phyloP scores from a whole-genome alignment of 2,888 invertebrate genomes.

The Drosophila koepferae region DNA sequence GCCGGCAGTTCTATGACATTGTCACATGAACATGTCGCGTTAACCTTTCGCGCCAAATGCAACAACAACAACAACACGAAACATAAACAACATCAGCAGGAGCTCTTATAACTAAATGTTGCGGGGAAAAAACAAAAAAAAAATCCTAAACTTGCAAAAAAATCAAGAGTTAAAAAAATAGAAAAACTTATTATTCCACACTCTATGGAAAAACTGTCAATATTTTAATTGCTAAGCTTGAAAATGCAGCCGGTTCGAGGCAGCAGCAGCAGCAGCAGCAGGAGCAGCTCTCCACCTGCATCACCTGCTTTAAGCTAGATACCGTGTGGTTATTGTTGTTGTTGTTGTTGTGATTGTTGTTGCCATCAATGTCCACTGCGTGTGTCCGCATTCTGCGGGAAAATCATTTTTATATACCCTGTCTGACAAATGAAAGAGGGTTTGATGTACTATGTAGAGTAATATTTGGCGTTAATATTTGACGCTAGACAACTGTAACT shows the following conservation, averaged over 20 bases:
- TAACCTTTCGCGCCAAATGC: constrained; percentile 73
- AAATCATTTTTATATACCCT: constrained; percentile 51
- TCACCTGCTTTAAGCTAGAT: constrained; percentile 11
- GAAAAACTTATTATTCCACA: constrained; percentile 71
- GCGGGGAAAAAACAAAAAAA: constrained; percentile 3
- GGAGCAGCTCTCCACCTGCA: constrained; percentile 4
- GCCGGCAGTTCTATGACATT: constrained; percentile 77
- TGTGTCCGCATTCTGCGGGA: constrained; percentile 79
- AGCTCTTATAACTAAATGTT: constrained; percentile 49
- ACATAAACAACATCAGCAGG: constrained; percentile 47
- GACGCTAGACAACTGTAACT: too few relatives aligned
- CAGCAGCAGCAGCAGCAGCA: constrained; percentile 1
- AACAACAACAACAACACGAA: constrained; percentile 34
- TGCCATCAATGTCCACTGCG: constrained; percentile 64
- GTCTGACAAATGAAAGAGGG: background rate
- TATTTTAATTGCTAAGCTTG: constrained; percentile 75
- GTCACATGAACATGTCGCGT: constrained; percentile 81
- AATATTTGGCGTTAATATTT: too few relatives aligned
- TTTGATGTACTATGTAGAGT: too few relatives aligned
- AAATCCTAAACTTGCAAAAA: constrained; percentile 19
- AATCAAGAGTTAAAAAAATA: background rate
- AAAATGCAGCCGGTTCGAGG: constrained; percentile 57
- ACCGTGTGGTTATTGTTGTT: constrained; percentile 1
- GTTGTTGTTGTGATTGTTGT: constrained; percentile 3
- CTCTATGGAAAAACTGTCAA: constrained; percentile 78